A percentile compares a stretch with the other conserved stretches of the same genome.
Evolutionary conservation across 2,888 invertebrate species (phyloP).

Genomic region (Drosophila barbarae): DNA sequence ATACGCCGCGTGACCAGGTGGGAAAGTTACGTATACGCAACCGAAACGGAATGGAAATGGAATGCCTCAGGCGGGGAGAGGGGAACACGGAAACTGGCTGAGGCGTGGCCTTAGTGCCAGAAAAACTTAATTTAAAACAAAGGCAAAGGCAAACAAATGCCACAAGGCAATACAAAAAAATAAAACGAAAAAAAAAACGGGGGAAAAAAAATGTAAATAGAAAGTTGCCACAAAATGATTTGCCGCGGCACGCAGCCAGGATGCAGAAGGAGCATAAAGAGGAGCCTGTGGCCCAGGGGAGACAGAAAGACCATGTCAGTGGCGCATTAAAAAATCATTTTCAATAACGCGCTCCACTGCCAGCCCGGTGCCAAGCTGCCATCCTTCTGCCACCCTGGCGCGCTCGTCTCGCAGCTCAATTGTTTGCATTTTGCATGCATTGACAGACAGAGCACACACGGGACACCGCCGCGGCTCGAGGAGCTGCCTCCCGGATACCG

Average conservation of each 20-base stretch:
- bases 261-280: neutral
- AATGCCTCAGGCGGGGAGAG: slow-evolving; percentile 1
- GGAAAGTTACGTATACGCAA: slow-evolving; percentile 23
- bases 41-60: neutral
- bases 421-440: slow-evolving; percentile 52
- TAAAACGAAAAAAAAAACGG: neutral
- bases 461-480: slow-evolving; percentile 8
- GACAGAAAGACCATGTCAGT: slow-evolving; percentile 48
- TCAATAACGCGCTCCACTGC: slow-evolving; percentile 67
- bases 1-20: slow-evolving; percentile 17
- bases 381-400: neutral
- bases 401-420: slow-evolving; percentile 34
- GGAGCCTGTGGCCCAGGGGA: slow-evolving; percentile 27
- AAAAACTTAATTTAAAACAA: slow-evolving; percentile 64
- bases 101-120: slow-evolving; percentile 20
- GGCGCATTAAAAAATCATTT: slow-evolving; percentile 74
- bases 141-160: slow-evolving; percentile 17
- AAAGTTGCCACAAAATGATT: slow-evolving; percentile 56
- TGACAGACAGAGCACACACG: slow-evolving; percentile 37
- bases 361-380: slow-evolving; percentile 21
- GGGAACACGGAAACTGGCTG: neutral
- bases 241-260: slow-evolving; percentile 36
- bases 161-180: neutral
- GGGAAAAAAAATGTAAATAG: slow-evolving; percentile 48
- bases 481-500: neutral